phyloP scores from a whole-genome alignment of 2,113 vertebrate genomes.

The Paradoxurus hermaphroditus region DNA sequence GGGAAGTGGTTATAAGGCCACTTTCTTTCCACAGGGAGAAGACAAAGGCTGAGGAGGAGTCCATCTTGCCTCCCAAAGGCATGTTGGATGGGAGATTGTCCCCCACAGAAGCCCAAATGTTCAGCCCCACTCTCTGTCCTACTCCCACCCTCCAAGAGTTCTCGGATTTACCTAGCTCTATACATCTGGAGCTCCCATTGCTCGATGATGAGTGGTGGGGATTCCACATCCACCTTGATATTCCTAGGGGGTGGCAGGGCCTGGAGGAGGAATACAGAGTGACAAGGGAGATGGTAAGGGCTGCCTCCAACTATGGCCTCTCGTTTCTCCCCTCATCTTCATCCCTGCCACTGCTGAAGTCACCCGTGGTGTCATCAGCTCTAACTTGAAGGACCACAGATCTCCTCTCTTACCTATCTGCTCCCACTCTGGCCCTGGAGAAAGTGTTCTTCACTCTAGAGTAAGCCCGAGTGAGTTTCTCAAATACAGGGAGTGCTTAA shows the following conservation, averaged over 20 bases:
- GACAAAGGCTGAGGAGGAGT: not conserved
- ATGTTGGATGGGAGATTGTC: not conserved
- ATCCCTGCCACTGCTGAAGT: not conserved
- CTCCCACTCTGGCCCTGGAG: not conserved
- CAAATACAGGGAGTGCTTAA: not conserved
- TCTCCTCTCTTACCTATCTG: not conserved
- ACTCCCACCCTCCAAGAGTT: not conserved
- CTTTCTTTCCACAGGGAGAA: not conserved
- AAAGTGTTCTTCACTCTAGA: not conserved
- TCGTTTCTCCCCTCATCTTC: fast-evolving
- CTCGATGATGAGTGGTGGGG: not conserved
- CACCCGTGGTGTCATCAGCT: not conserved
- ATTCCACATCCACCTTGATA: too few relatives aligned
- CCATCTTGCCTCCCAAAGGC: not conserved
- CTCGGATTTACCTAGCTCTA: not conserved
- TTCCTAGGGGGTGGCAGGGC: fast-evolving
- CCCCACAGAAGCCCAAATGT: not conserved
- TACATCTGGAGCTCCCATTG: fast-evolving
- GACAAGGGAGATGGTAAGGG: fast-evolving
- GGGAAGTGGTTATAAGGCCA: not conserved
- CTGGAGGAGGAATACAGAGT: not conserved
- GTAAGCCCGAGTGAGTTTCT: not conserved
- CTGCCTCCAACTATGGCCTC: not conserved
- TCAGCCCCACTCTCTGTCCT: not conserved
- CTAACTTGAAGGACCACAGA: not conserved